Conservation (phyloP, 2,888 invertebrate genomes). For the Melanostoma scalare region DNA sequence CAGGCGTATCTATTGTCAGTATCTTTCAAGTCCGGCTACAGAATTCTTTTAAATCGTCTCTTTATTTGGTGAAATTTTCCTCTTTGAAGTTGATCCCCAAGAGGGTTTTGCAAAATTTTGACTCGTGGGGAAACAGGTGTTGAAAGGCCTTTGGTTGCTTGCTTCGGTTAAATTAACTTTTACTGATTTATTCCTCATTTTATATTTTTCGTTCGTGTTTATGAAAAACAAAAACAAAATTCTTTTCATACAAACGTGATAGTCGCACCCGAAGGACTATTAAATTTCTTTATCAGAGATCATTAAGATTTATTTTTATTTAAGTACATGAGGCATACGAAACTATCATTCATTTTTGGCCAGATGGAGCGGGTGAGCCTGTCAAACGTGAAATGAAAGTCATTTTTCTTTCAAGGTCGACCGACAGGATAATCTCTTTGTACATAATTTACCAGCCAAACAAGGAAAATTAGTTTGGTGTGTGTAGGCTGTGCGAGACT, state of each 20-base stretch:
- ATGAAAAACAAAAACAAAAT: background rate
- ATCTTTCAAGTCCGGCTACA: too few species aligned
- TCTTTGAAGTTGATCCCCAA: too few species aligned
- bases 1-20: too few species aligned
- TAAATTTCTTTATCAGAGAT: constrained; percentile 16
- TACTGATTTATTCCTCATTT: constrained; percentile 2
- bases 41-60: too few species aligned
- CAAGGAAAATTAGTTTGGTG: background rate
- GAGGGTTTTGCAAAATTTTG: too few species aligned
- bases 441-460: constrained; percentile 32
- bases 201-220: background rate
- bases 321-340: constrained; percentile 3
- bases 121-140: too few species aligned
- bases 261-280: background rate
- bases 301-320: constrained; percentile 26
- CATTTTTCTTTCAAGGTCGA: constrained; percentile 58
- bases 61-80: too few species aligned
- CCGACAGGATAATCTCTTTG: constrained; percentile 32
- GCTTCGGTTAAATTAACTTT: constrained; percentile 1
- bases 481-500: too few species aligned
- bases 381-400: constrained; percentile 46
- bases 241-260: constrained; percentile 2
- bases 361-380: background rate
- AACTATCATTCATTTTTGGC: constrained; percentile 19
- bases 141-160: constrained; percentile 1